Conservation (phyloP, 2,797 vertebrate genomes). For the Ptychadena robeensis region DNA sequence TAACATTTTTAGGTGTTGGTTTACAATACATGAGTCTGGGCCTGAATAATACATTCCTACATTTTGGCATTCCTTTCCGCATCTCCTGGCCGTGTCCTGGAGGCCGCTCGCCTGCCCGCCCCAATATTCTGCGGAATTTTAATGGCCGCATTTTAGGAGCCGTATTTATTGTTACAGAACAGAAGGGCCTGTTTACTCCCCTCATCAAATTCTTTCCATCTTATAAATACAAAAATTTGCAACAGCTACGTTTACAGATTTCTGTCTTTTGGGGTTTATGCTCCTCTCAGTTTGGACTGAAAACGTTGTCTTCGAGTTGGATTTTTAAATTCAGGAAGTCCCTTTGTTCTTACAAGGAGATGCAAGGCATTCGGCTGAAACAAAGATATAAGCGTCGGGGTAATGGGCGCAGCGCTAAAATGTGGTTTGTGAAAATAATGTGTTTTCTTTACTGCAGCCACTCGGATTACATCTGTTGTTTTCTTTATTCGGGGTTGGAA, state of each 20-base stretch:
- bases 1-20: no score
- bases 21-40: no score
- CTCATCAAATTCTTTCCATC: not conserved
- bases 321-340: no score
- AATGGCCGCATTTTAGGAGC: constrained; percentile 13
- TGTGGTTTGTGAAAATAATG: no score
- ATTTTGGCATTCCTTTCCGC: no score
- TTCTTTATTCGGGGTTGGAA: no score
- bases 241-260: not conserved
- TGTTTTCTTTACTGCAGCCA: no score
- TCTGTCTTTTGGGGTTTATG: not conserved
- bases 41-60: constrained; percentile 32
- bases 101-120: not conserved
- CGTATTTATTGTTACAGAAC: constrained; percentile 5
- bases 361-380: no score
- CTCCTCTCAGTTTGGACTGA: not conserved
- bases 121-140: constrained; percentile 8
- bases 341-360: not conserved
- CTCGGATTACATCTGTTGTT: no score
- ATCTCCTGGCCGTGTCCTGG: not conserved
- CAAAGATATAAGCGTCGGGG: no score
- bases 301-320: not conserved
- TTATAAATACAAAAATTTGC: not conserved
- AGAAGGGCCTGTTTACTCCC: no score
- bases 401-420: no score